These are phyloP conservation scores for Actias luna DNA, from an alignment of 2,888 invertebrate genomes.

Conservation along the genomic window DNA sequence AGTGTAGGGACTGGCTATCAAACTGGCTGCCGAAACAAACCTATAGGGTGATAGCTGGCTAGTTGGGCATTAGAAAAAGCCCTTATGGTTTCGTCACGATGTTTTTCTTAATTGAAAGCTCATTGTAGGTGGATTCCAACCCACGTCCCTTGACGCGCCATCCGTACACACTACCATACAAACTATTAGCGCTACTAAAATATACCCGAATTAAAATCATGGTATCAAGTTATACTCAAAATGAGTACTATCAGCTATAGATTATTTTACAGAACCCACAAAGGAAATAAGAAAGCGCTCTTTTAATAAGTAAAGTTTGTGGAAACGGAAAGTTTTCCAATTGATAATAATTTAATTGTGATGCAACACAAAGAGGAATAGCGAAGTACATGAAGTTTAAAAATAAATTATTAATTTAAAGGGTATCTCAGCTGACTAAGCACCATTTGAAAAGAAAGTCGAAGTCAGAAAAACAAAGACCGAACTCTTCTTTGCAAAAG, in stretches of 20 bases:
- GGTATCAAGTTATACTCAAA: not conserved
- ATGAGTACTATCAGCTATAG: too few species aligned
- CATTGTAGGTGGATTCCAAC: too few species aligned
- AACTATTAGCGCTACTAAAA: too few species aligned
- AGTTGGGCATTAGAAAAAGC: too few species aligned
- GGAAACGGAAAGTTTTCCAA: conserved; percentile 74
- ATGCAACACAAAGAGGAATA: conserved; percentile 74
- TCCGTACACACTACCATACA: too few species aligned
- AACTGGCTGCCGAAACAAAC: too few species aligned
- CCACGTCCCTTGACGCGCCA: too few species aligned
- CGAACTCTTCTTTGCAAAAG: conserved; percentile 50
- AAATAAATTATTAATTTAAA: conserved; percentile 79
- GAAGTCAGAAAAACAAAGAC: conserved; percentile 74
- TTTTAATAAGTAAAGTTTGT: conserved; percentile 57
- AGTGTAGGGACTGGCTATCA: too few species aligned
- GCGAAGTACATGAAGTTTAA: conserved; percentile 74
- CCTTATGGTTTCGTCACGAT: too few species aligned
- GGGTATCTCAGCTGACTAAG: conserved; percentile 75
- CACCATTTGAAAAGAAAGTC: conserved; percentile 73
- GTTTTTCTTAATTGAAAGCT: too few species aligned
- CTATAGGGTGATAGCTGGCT: too few species aligned
- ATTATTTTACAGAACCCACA: conserved; percentile 53
- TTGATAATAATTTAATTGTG: conserved; percentile 79
- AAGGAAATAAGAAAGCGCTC: conserved; percentile 67
- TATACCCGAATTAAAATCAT: not conserved